phyloP scores from a whole-genome alignment of 1,140 invertebrate species.

The Hesperophylax magnus region DNA sequence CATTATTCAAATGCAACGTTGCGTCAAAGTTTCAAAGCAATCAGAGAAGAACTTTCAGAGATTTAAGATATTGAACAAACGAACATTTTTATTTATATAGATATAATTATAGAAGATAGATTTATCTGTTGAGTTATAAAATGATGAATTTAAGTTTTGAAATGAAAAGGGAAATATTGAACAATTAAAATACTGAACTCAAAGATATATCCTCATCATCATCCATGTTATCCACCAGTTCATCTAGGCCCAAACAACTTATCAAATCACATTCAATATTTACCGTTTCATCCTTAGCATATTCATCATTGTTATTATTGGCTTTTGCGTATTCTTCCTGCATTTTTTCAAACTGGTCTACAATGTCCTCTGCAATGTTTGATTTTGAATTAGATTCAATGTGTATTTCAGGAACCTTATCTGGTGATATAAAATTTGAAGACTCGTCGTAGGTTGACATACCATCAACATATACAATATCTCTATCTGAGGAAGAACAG shows the following conservation, averaged over 20 bases:
- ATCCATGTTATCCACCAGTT: slow-evolving; percentile 1
- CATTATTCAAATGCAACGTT: too few relatives aligned
- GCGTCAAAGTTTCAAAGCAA: too few relatives aligned
- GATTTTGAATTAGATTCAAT: not conserved
- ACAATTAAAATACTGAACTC: slow-evolving; percentile 7
- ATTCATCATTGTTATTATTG: slow-evolving; percentile 14
- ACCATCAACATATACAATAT: not conserved
- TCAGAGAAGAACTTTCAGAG: too few relatives aligned
- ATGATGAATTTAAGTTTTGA: too few relatives aligned
- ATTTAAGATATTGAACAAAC: too few relatives aligned
- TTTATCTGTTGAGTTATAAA: too few relatives aligned
- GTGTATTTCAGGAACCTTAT: not conserved
- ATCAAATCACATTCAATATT: slow-evolving; percentile 25
- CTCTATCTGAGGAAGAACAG: not conserved
- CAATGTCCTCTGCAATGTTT: slow-evolving; percentile 12
- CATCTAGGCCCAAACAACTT: slow-evolving; percentile 12
- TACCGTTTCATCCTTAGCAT: not conserved
- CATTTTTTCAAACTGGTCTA: slow-evolving; percentile 7
- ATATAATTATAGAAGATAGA: too few relatives aligned
- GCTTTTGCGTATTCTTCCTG: not conserved
- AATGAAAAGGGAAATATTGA: too few relatives aligned
- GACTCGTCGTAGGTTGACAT: not conserved
- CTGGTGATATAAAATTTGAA: not conserved
- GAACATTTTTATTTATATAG: too few relatives aligned
- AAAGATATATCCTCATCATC: not conserved